Percentiles rank a stretch among this genome's conserved stretches.
Evolutionary conservation across 2,888 invertebrate species (phyloP).

Genomic region (Prosopocoilus inquinatus): DNA sequence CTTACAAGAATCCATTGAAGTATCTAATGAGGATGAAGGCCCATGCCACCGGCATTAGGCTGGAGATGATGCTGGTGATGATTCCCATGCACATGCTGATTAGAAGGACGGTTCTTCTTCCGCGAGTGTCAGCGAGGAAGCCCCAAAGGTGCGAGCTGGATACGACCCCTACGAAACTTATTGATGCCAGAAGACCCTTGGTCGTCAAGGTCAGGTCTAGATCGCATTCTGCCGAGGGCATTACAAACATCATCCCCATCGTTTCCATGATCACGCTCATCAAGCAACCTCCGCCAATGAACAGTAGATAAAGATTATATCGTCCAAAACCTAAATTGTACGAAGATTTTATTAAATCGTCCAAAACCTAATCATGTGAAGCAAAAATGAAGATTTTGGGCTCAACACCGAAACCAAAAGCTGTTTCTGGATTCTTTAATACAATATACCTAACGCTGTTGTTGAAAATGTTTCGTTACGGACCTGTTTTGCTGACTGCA

Average conservation of each 20-base stretch:
- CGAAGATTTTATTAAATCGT: slow-evolving; percentile 55
- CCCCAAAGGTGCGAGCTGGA: slow-evolving; percentile 61
- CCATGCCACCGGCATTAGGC: slow-evolving; percentile 54
- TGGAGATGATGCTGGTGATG: slow-evolving; percentile 52
- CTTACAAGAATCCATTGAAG: slow-evolving; percentile 56
- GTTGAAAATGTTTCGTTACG: slow-evolving; percentile 4
- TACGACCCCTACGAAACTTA: slow-evolving; percentile 64
- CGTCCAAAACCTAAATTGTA: slow-evolving; percentile 54
- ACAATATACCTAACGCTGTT: too few relatives aligned
- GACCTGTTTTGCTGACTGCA: slow-evolving; percentile 37
- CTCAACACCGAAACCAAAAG: too few relatives aligned
- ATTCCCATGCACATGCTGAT: slow-evolving; percentile 53
- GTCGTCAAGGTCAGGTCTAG: slow-evolving; percentile 59
- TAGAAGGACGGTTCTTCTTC: slow-evolving; percentile 53
- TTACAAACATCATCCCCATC: slow-evolving; percentile 62
- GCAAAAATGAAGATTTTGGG: too few relatives aligned
- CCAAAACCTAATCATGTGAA: slow-evolving; percentile 54
- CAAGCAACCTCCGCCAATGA: slow-evolving; percentile 62
- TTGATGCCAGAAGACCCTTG: slow-evolving; percentile 64
- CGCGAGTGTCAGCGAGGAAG: slow-evolving; percentile 57
- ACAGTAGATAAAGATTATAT: slow-evolving; percentile 61
- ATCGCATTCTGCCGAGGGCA: slow-evolving; percentile 69
- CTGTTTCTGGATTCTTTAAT: neutral
- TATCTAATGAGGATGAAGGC: slow-evolving; percentile 55
- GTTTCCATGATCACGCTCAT: slow-evolving; percentile 69